Percentiles rank a stretch among this genome's conserved stretches.
Conservation (phyloP, 2,888 invertebrate genomes). For the Steinernema carpocapsae region DNA sequence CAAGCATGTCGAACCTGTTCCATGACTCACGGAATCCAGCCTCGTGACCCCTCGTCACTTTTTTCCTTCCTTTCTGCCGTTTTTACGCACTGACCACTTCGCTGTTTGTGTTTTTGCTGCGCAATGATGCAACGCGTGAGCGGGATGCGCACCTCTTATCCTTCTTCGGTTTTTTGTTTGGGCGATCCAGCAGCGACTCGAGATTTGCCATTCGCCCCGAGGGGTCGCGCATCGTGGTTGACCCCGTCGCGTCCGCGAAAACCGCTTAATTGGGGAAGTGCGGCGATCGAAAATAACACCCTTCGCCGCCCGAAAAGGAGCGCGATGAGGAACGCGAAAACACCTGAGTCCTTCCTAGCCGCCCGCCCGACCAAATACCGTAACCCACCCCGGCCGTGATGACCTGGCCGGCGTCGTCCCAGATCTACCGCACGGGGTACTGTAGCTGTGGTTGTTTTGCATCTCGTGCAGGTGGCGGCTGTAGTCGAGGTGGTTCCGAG, state of each 20-base stretch:
- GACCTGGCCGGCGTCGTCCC: too few relatives aligned
- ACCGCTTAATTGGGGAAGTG: conserved; percentile 34
- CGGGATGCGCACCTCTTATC: conserved; percentile 34
- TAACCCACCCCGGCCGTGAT: background rate
- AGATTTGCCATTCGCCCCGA: conserved; percentile 35
- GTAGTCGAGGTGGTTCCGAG: background rate
- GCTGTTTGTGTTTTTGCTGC: conserved; percentile 21
- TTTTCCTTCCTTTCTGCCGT: conserved; percentile 5
- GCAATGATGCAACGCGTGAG: conserved; percentile 31
- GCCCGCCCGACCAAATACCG: background rate
- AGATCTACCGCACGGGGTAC: too few relatives aligned
- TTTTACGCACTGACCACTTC: background rate
- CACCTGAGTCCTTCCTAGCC: background rate
- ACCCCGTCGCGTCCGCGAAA: conserved; percentile 31
- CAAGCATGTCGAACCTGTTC: background rate
- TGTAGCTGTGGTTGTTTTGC: too few relatives aligned
- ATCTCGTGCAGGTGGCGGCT: too few relatives aligned
- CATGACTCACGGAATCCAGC: background rate
- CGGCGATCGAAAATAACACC: conserved; percentile 29
- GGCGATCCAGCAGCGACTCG: conserved; percentile 1
- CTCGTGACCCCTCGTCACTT: background rate
- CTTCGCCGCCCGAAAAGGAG: conserved; percentile 15
- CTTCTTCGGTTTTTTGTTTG: conserved; percentile 31
- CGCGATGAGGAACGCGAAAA: conserved; percentile 9
- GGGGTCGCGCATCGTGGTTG: conserved; percentile 35